Conservation (phyloP, 2,797 vertebrate species). For the Triplophysa yarkandensis region DNA sequence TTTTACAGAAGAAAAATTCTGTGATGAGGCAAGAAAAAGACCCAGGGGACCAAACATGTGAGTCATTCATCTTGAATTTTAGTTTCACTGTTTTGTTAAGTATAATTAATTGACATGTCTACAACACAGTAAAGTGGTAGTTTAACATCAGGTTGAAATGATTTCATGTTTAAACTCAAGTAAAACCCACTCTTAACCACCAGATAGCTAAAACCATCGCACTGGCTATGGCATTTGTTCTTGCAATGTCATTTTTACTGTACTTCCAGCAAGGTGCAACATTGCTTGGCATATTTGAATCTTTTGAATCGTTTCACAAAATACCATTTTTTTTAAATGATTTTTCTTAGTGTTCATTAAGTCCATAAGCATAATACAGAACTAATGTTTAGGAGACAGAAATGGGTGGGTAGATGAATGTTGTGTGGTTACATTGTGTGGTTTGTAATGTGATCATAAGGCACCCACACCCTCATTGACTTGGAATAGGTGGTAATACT, state of each 20-base stretch:
- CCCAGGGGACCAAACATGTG: constrained; percentile 58
- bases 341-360: too few species aligned
- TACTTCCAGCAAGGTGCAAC: too few species aligned
- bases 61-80: constrained; percentile 31
- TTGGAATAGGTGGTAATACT: not conserved
- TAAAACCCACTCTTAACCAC: not conserved
- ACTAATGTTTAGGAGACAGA: not conserved
- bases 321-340: too few species aligned
- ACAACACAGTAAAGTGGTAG: not conserved
- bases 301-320: too few species aligned
- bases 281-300: too few species aligned
- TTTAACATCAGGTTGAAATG: too few species aligned
- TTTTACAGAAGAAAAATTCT: constrained; percentile 62
- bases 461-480: not conserved
- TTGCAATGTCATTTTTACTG: too few species aligned
- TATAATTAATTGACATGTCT: not conserved
- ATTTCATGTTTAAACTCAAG: not conserved
- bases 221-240: too few species aligned
- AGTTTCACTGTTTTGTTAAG: not conserved
- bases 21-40: constrained; percentile 36
- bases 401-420: not conserved
- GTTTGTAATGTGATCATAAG: not conserved
- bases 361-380: too few species aligned
- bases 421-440: not conserved
- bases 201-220: not conserved